Base-by-base conservation (phyloP, 2,888 invertebrate species). In the Xiphydria camelus region DNA sequence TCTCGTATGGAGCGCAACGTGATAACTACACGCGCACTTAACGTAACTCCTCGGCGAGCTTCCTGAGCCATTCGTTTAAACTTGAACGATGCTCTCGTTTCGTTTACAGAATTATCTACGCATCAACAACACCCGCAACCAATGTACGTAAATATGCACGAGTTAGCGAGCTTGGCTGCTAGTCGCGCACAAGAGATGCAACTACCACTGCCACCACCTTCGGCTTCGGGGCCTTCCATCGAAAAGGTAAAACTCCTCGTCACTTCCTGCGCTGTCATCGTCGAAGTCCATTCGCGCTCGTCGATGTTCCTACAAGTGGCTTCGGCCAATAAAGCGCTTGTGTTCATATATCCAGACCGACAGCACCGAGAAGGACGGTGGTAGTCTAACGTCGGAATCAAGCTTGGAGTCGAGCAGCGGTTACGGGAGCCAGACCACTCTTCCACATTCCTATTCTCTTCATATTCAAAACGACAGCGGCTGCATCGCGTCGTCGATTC, bases 71-170 rank as follows among this genome's bases (percentile, higher is more conserved):
- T n/a, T n/a, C n/a, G n/a, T n/a, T n/a, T n/a, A n/a, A n/a, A n/a
- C n/a, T n/a, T n/a, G n/a, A n/a, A n/a, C n/a, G n/a, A n/a, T n/a
- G n/a, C n/a, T n/a, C n/a, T n/a, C n/a, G n/a, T n/a, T n/a, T n/a
- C n/a, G n/a, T 34, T 49, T 50, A 17, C 48, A 68, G 67, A 72
- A 61, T 59, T 73, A 55, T 66, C 64, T 35, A 61, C 62, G n/a
- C 68, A 74, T 58, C 70, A 71, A 51, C 58, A 68, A 15, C 55
- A 56, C 37, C 73, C 71, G 42, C 72, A 72, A 41, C 93, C 93
- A 17, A 83, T 92, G 66, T 94, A 94, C 77, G 92, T 92, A 64
- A 94, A 94, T 74, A 91, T 92, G 91, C 90, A 91, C 54, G 93
- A 94, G 74, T 77, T 93, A 70, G 91, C 90, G 17, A 86, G 84